Base-by-base conservation (phyloP, 2,113 vertebrate genomes). In the Misgurnus anguillicaudatus region DNA sequence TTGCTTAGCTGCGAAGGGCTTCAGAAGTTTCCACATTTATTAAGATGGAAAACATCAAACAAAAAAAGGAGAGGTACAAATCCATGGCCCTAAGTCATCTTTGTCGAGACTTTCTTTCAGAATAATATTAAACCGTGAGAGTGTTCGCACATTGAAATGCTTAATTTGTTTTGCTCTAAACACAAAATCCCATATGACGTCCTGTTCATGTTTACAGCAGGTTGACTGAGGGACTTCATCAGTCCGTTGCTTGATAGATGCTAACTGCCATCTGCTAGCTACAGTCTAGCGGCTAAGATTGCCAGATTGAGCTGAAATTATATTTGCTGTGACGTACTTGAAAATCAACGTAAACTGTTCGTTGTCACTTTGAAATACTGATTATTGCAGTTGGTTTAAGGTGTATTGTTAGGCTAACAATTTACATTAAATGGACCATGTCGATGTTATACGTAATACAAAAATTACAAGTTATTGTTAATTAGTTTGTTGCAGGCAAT, bases 1-100 rank as follows among this genome's bases (percentile, higher is more conserved):
- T 41, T 60, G 19, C 70, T 51, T 53, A 47, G 75, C 68, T 81
- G 84, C 83, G 80, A 51, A 83, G 82, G 87, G 78, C 71, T 57
- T 78, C 80, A 82, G 80, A 87, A 89, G 86, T 88, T 88, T 86
- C 84, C 73, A 79, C 85, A 86, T 90, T 89, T 87, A 89, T 89
- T 89, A 87, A 87, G 86, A 89, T 88, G 81, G 88, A 86, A 88
- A 91, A 85, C 84, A 31, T 81, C 45, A 75, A 70, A 69, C 45
- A 70, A 78, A 66, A 31, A 45, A 24, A 31, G 8, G 53, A 80
- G 64, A 62, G 66, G 68, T 80, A 57, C 63, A 39, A 71, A 76
- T 39, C 39, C 24, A n/a, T 45, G 60, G 68, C 62, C 65, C 57
- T 9, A 64, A 80, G 78, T 77, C 80, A 58, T 74, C 31, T 38